These are phyloP conservation scores for Acanthisitta chloris DNA, from an alignment of 2,113 vertebrate genomes.

Conservation along the genomic window DNA sequence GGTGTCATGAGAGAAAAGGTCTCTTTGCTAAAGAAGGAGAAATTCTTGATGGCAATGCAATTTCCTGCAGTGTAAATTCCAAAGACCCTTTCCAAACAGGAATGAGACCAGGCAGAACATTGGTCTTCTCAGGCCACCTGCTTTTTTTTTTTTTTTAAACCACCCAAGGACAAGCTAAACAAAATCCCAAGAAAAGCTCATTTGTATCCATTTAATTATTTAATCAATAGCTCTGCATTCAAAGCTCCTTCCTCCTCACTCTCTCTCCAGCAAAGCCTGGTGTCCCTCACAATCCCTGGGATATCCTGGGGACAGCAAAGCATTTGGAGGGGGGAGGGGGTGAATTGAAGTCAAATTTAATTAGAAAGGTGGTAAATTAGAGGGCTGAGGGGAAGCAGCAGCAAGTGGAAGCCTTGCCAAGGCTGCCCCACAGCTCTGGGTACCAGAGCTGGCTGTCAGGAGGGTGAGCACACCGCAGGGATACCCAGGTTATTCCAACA, in stretches of 20 bases:
- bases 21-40: not conserved
- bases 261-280: not conserved
- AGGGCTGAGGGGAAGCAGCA: not conserved
- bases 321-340: not conserved
- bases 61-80: not conserved
- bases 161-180: not conserved
- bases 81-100: not conserved
- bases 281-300: not conserved
- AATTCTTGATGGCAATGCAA: not conserved
- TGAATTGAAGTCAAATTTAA: not conserved
- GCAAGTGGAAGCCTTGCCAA: not conserved
- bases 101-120: not conserved
- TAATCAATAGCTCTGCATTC: not conserved
- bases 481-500: accelerated
- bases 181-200: conserved; percentile 1
- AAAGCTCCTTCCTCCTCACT: not conserved
- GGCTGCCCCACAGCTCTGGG: accelerated
- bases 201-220: conserved; percentile 25
- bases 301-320: not conserved
- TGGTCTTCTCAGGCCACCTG: not conserved
- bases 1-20: not conserved
- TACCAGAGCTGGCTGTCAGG: not conserved
- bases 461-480: accelerated
- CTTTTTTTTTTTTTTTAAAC: not conserved
- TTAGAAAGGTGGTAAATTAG: not conserved